phyloP scores from a whole-genome alignment of 2,797 vertebrate genomes.

The Aulostomus chinensis region DNA sequence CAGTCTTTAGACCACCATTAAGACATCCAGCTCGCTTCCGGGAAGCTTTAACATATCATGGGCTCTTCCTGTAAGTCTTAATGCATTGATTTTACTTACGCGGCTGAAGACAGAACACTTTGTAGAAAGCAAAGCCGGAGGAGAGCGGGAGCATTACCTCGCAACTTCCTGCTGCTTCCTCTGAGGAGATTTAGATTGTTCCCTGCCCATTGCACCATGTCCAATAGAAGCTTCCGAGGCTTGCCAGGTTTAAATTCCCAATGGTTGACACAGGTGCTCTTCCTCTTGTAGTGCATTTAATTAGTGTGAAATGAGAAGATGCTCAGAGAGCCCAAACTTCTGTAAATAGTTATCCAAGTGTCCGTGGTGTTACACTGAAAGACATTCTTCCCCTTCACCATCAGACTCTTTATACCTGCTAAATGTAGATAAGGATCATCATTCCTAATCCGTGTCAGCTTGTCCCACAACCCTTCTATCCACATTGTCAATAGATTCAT shows the following conservation, averaged over 20 bases:
- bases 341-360: slow-evolving; percentile 26
- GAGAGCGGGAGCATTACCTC: slow-evolving; percentile 20
- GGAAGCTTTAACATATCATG: slow-evolving; percentile 47
- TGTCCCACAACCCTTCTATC: too few relatives aligned
- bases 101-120: slow-evolving; percentile 39
- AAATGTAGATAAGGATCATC: too few relatives aligned
- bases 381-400: not conserved
- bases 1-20: slow-evolving; percentile 49
- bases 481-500: too few relatives aligned
- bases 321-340: slow-evolving; percentile 21
- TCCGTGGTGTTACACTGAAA: not conserved
- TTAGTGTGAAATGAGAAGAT: slow-evolving; percentile 50
- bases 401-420: too few relatives aligned
- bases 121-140: slow-evolving; percentile 37
- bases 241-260: slow-evolving; percentile 49
- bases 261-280: slow-evolving; percentile 54
- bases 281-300: slow-evolving; percentile 51
- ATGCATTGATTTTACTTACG: slow-evolving; percentile 45
- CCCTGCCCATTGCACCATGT: slow-evolving; percentile 40
- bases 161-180: slow-evolving; percentile 18
- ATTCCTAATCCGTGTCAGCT: too few relatives aligned
- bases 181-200: slow-evolving; percentile 25
- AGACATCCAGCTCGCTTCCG: slow-evolving; percentile 50
- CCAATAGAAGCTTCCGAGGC: slow-evolving; percentile 34
- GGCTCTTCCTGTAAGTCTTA: slow-evolving; percentile 45